These are phyloP conservation scores for Aplodontia rufa DNA, from an alignment of 2,113 vertebrate genomes.

Conservation along the genomic window DNA sequence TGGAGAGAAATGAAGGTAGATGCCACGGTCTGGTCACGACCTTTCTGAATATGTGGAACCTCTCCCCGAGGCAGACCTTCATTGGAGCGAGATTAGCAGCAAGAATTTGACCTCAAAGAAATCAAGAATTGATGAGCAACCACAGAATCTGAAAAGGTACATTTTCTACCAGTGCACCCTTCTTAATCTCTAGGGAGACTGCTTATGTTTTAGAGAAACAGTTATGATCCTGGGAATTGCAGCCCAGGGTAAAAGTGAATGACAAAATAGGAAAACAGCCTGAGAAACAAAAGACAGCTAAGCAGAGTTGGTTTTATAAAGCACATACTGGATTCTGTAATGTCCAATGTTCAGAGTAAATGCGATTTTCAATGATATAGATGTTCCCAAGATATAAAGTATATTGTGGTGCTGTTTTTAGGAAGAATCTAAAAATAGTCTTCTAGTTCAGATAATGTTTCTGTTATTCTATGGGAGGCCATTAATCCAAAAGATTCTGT, in stretches of 20 bases:
- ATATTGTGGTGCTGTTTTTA: neutral
- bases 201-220: constrained; percentile 25
- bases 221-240: neutral
- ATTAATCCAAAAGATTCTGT: neutral
- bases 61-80: neutral
- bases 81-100: neutral
- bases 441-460: neutral
- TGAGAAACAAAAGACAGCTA: neutral
- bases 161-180: neutral
- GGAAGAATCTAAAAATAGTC: neutral
- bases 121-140: constrained; percentile 16
- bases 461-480: neutral
- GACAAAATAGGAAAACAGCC: neutral
- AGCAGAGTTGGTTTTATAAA: constrained; percentile 17
- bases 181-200: neutral
- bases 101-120: constrained; percentile 47
- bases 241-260: constrained; percentile 4
- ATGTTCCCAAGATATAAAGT: neutral
- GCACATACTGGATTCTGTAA: neutral
- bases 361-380: constrained; percentile 20
- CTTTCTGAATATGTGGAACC: neutral
- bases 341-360: neutral
- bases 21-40: neutral
- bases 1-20: neutral
- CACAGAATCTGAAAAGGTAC: neutral